Evolutionary conservation across 2,113 vertebrate species (phyloP), one percentile per base, ranked within the genome.

Genomic region (Corydoras sp.): DNA sequence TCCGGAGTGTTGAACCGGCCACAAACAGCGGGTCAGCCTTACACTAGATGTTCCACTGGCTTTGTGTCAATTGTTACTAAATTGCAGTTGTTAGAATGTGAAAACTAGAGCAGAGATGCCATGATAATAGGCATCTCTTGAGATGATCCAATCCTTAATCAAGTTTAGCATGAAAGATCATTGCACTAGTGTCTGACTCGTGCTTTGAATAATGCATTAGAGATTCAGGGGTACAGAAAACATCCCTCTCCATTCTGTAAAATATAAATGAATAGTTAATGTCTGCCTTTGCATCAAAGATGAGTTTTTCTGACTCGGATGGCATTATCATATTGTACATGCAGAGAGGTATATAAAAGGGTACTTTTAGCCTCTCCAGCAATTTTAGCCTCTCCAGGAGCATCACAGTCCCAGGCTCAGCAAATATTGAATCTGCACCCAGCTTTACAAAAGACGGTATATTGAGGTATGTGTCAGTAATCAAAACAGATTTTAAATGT

Each of bases 211-310:
- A 24, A 10, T 53, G 50, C 50, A 50, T 73, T 61, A 15, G 35
- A 43, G 7, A 43, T 43, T 43, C 35, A 8, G 35, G 35, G 35
- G 35, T 43, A 43, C 35, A 43, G 35, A 43, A 43, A 43, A 43
- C 1, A 58, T 1, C 63, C 58, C 50, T n/a, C 48, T 65, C 18
- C 62, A 13, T 65, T 54, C 56, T 65, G 62, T 66, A 31, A 73
- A 66, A 43, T 43, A 43, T 1, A 43, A 43, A 61, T 50, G 43
- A 66, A 66, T 67, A 66, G 66, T 67, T 66, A 66, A 73, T 67
- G 64, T 48, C 58, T 55, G 14, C 48, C 29, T 29, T 55, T 31
- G 51, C 51, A 12, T 73, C 4, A 14, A 13, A 60, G 14, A 43
- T 43, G 35, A 8, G 35, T 43, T 74, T 74, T 54, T 12, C 54